phyloP scores from a whole-genome alignment of 53 echinoderm and acorn worm genomes.

The Patiria pectinifera region DNA sequence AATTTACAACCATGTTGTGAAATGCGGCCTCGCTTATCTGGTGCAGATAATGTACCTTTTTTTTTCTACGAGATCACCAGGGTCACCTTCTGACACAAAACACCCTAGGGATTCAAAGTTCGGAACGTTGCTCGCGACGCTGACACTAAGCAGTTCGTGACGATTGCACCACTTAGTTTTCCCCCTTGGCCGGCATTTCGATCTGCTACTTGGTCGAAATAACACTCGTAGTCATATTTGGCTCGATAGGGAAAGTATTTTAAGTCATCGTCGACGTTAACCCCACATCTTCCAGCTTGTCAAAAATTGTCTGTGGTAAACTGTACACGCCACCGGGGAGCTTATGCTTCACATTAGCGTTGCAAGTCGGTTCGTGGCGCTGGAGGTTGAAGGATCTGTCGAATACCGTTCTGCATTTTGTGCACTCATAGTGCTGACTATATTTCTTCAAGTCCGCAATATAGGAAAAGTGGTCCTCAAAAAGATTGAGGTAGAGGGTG shows the following conservation, averaged over 20 bases:
- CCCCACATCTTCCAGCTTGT: constrained; percentile 65
- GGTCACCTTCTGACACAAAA: too few relatives aligned
- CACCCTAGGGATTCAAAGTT: background rate
- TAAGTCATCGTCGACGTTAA: constrained; percentile 3
- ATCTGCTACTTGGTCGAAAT: constrained; percentile 19
- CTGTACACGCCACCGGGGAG: too few relatives aligned
- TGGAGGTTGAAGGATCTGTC: background rate
- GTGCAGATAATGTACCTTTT: constrained; percentile 23
- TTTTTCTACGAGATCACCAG: too few relatives aligned
- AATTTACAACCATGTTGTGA: background rate
- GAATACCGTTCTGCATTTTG: constrained; percentile 6
- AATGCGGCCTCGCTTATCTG: constrained; percentile 38
- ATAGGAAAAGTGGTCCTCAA: constrained; percentile 18
- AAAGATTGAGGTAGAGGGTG: background rate
- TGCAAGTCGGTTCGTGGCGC: constrained; percentile 62
- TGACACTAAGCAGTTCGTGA: too few relatives aligned
- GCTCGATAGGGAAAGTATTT: constrained; percentile 47
- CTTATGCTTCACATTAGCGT: constrained; percentile 42
- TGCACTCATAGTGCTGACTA: constrained; percentile 2
- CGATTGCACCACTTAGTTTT: constrained; percentile 7
- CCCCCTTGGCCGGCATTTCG: background rate
- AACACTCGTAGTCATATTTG: too few relatives aligned
- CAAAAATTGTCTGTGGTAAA: too few relatives aligned
- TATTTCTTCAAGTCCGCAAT: constrained; percentile 32
- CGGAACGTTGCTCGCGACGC: constrained; percentile 65